phyloP scores from a whole-genome alignment of 2,888 invertebrate species.

The Drosophila colorata region DNA sequence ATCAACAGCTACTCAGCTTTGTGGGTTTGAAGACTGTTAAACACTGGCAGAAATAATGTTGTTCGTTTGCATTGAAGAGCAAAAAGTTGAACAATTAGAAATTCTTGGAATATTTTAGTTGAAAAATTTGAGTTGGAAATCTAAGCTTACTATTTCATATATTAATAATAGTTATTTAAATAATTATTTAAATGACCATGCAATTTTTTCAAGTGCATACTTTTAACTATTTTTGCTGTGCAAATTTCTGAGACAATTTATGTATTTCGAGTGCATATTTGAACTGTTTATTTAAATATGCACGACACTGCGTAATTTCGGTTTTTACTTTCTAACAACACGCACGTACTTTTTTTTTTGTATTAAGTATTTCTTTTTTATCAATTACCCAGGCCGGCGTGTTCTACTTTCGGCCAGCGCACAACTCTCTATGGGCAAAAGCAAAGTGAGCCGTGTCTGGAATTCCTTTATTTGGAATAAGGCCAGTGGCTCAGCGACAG shows the following conservation, averaged over 20 bases:
- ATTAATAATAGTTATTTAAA: too few relatives aligned
- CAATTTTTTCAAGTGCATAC: neutral
- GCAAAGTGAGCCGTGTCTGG: constrained; percentile 47
- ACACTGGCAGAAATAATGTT: constrained; percentile 19
- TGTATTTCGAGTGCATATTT: neutral
- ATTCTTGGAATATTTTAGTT: neutral
- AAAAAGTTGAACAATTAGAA: neutral
- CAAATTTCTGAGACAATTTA: neutral
- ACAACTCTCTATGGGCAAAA: constrained; percentile 59
- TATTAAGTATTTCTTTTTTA: constrained; percentile 39
- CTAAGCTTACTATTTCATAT: neutral
- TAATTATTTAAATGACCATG: neutral
- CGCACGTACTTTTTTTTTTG: constrained; percentile 44
- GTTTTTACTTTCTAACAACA: constrained; percentile 71
- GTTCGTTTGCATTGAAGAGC: neutral
- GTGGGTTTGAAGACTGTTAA: constrained; percentile 3
- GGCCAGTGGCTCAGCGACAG: constrained; percentile 68
- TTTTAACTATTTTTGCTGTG: neutral
- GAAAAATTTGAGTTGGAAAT: neutral
- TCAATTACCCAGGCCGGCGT: constrained; percentile 60
- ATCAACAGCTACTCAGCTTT: constrained; percentile 22
- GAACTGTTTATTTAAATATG: neutral
- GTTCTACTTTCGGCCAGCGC: constrained; percentile 66
- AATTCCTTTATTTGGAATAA: constrained; percentile 68
- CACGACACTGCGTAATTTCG: constrained; percentile 19